A percentile compares a stretch with the other conserved stretches of the same genome.
These are phyloP conservation scores for Symphodus melops DNA, from an alignment of 2,113 vertebrate genomes.

Conservation along the genomic window DNA sequence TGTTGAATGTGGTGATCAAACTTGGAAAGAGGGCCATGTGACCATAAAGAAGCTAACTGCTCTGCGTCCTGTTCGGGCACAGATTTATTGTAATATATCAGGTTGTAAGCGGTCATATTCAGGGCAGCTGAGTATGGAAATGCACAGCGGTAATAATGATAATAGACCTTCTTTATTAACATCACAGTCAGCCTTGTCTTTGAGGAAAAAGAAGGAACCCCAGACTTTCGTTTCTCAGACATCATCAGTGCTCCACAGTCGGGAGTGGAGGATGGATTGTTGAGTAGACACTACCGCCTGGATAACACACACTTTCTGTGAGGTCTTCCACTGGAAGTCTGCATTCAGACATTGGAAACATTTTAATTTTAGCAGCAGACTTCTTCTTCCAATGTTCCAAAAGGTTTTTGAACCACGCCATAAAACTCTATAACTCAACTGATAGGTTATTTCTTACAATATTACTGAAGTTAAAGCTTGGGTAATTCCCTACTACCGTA, in stretches of 20 bases:
- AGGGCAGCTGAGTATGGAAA: slow-evolving; percentile 66
- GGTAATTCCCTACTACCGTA: neutral
- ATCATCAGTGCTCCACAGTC: slow-evolving; percentile 43
- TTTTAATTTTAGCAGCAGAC: slow-evolving; percentile 35
- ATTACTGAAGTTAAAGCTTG: neutral
- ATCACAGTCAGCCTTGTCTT: slow-evolving; percentile 41
- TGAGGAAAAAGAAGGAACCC: slow-evolving; percentile 36
- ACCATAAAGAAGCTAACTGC: slow-evolving; percentile 60
- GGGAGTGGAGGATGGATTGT: slow-evolving; percentile 35
- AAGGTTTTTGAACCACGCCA: slow-evolving; percentile 12
- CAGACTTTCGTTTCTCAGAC: slow-evolving; percentile 43
- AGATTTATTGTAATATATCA: slow-evolving; percentile 76
- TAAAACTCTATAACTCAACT: slow-evolving; percentile 1
- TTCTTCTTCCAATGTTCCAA: slow-evolving; percentile 33
- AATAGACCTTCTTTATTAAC: slow-evolving; percentile 65
- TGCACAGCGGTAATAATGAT: slow-evolving; percentile 65
- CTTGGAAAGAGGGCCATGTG: slow-evolving; percentile 57
- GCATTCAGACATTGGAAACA: slow-evolving; percentile 41
- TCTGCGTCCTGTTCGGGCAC: slow-evolving; percentile 47
- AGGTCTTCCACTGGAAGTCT: slow-evolving; percentile 32
- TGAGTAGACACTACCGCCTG: slow-evolving; percentile 30
- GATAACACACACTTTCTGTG: slow-evolving; percentile 16
- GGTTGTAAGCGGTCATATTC: slow-evolving; percentile 51
- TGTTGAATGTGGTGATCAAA: slow-evolving; percentile 54
- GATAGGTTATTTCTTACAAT: slow-evolving; percentile 8